phyloP scores from a whole-genome alignment of 2,113 vertebrate species.

The Gadus macrocephalus region DNA sequence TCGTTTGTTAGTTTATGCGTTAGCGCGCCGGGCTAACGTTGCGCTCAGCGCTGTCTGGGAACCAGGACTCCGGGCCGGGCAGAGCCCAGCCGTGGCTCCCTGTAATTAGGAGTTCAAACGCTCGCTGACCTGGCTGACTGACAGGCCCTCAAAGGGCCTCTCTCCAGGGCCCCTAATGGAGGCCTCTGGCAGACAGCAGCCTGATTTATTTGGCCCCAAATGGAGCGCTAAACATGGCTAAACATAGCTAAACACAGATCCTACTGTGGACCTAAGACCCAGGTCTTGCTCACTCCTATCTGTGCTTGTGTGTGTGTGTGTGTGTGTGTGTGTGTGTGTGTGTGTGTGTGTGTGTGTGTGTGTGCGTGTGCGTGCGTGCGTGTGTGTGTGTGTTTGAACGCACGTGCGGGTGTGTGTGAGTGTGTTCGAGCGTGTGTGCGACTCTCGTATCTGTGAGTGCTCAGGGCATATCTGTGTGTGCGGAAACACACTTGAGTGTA shows the following conservation, averaged over 20 bases:
- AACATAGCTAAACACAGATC: conserved; percentile 63
- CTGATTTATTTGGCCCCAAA: conserved; percentile 75
- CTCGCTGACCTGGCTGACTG: conserved; percentile 69
- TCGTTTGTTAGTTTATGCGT: conserved; percentile 61
- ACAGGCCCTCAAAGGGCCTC: conserved; percentile 60
- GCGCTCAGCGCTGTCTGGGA: conserved; percentile 24
- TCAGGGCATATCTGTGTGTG: background rate
- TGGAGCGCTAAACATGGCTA: conserved; percentile 67
- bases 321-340: conserved; percentile 13
- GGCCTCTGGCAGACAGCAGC: conserved; percentile 69
- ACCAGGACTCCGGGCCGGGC: conserved; percentile 14
- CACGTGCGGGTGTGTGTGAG: conserved; percentile 3
- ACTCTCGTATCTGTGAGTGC: background rate
- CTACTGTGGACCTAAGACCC: conserved; percentile 58
- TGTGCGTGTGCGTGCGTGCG: background rate
- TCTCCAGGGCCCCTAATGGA: conserved; percentile 69
- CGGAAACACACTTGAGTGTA: background rate
- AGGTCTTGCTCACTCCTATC: conserved; percentile 59
- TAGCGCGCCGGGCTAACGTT: conserved; percentile 43
- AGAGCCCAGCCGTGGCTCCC: conserved; percentile 51
- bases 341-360: conserved; percentile 5
- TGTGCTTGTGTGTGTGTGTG: conserved; percentile 31
- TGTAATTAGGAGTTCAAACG: conserved; percentile 78
- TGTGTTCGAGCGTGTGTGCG: background rate
- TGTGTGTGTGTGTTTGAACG: conserved; percentile 26